These are phyloP conservation scores for Meteorus cinctellus DNA, from an alignment of 2,888 invertebrate genomes.

Conservation along the genomic window DNA sequence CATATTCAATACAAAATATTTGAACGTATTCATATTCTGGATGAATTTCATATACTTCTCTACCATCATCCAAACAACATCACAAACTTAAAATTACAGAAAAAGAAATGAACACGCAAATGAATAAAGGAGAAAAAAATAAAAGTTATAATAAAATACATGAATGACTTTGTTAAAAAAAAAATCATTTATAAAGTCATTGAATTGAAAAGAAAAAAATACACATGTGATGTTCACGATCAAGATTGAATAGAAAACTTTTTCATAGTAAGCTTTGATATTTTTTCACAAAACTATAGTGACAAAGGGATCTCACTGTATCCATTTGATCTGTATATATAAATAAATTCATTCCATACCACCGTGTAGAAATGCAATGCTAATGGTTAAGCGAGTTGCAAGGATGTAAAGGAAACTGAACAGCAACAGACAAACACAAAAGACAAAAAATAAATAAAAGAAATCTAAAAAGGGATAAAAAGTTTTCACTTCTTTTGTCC, in stretches of 20 bases:
- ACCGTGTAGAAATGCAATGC: slow-evolving; percentile 8
- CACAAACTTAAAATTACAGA: not conserved
- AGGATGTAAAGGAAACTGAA: not conserved
- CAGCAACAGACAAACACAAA: not conserved
- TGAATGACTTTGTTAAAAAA: not conserved
- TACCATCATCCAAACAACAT: not conserved
- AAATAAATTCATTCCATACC: slow-evolving; percentile 21
- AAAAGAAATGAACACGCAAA: not conserved
- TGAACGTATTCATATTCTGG: too few species aligned
- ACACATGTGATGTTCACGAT: not conserved
- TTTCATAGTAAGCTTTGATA: slow-evolving; percentile 2
- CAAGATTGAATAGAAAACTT: slow-evolving; percentile 13
- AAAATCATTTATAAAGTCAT: not conserved
- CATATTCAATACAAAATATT: too few species aligned
- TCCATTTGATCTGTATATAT: not conserved
- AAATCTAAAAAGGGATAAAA: not conserved
- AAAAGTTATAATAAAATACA: not conserved
- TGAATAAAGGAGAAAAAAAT: not conserved
- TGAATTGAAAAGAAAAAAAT: slow-evolving; percentile 5
- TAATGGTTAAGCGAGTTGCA: slow-evolving; percentile 26
- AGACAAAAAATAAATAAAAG: not conserved
- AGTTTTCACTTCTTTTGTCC: slow-evolving; percentile 29
- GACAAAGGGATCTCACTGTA: not conserved
- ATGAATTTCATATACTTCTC: too few species aligned
- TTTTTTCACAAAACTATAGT: not conserved